Conservation (phyloP, 2,797 vertebrate species). For the Okamejei kenojei region DNA sequence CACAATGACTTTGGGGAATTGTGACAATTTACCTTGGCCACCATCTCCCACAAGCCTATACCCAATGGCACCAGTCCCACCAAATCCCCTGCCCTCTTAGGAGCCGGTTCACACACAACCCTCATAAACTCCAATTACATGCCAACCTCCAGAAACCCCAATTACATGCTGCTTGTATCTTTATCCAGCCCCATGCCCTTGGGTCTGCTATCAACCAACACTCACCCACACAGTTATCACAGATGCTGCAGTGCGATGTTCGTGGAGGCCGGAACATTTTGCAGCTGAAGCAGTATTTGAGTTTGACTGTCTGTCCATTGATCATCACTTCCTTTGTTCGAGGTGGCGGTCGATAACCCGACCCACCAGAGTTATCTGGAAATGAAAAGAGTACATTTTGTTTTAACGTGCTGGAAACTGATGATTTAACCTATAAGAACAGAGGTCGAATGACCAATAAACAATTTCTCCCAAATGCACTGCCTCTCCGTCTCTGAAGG, state of each 20-base stretch:
- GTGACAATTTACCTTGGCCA: too few species aligned
- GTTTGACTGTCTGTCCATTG: slow-evolving; percentile 86
- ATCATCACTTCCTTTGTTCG: slow-evolving; percentile 88
- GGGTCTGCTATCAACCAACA: not conserved
- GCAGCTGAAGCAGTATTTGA: slow-evolving; percentile 97
- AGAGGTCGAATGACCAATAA: not conserved
- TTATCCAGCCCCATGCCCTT: not conserved
- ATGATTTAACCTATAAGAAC: not conserved
- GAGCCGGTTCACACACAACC: not conserved
- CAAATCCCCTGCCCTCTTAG: not conserved
- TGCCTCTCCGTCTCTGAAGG: not conserved
- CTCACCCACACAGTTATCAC: slow-evolving; percentile 96
- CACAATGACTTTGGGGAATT: too few species aligned
- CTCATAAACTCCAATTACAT: too few species aligned
- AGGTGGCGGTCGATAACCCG: slow-evolving; percentile 80
- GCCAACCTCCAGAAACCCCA: not conserved
- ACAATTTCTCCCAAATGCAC: not conserved
- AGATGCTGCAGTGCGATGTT: slow-evolving; percentile 92
- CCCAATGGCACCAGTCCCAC: too few species aligned
- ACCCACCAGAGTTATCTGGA: slow-evolving; percentile 80
- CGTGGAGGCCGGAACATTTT: slow-evolving; percentile 92
- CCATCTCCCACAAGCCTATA: too few species aligned
- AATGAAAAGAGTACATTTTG: slow-evolving; percentile 38
- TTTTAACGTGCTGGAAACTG: not conserved
- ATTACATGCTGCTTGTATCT: too few species aligned